phyloP scores from a whole-genome alignment of 2,797 vertebrate species.

The Zalophus californianus region DNA sequence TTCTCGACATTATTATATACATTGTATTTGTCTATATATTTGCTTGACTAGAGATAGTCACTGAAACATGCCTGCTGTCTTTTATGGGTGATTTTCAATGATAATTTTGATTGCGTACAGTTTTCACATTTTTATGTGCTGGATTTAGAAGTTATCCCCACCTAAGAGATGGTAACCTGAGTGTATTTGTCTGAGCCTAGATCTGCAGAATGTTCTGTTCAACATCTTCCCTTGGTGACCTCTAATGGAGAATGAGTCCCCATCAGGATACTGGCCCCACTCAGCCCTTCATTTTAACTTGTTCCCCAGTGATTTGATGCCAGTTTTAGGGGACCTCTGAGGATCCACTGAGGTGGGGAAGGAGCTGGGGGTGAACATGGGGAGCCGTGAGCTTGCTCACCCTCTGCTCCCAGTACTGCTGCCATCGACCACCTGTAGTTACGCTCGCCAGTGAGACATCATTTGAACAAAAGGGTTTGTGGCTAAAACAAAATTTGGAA shows the following conservation, averaged over 20 bases:
- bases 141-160: neutral
- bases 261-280: neutral
- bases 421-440: neutral
- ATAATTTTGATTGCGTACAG: neutral
- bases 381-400: neutral
- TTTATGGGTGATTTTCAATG: neutral
- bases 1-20: neutral
- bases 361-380: neutral
- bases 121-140: neutral
- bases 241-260: neutral
- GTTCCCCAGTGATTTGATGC: neutral
- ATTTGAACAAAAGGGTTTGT: constrained; percentile 31
- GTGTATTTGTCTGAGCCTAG: neutral
- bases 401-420: neutral
- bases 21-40: neutral
- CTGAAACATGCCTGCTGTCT: neutral
- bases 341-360: neutral
- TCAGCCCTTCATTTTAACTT: neutral
- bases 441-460: neutral
- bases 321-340: neutral
- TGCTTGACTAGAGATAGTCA: neutral
- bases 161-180: neutral
- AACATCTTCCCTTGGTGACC: neutral
- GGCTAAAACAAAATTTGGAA: neutral
- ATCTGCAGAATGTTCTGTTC: neutral